Percentiles rank a stretch among this genome's conserved stretches.
Evolutionary conservation across 2,797 vertebrate genomes (phyloP).

Genomic region (Micropoecilia bifurca): DNA sequence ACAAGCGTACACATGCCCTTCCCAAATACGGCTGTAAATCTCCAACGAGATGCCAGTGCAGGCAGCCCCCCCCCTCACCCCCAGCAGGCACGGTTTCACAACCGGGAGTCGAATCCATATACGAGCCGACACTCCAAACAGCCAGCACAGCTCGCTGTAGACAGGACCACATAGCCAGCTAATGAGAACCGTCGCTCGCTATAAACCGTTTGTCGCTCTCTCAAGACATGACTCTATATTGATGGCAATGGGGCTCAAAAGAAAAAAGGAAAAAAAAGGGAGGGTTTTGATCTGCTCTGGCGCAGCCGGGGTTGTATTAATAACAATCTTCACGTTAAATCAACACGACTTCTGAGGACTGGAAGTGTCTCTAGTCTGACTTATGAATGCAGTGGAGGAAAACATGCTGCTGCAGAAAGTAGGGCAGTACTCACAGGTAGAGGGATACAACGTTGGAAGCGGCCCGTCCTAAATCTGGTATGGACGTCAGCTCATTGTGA

Average conservation of each 20-base stretch:
- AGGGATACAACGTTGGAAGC: conserved; percentile 84
- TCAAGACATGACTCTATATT: conserved; percentile 28
- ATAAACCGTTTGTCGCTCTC: conserved; percentile 32
- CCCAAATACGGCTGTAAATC: conserved; percentile 83
- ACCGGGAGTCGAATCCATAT: conserved; percentile 57
- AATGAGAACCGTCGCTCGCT: conserved; percentile 39
- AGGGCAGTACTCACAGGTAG: conserved; percentile 88
- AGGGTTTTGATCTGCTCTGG: conserved; percentile 8
- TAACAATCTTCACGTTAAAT: conserved; percentile 17
- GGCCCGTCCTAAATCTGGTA: conserved; percentile 88
- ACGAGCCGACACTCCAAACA: conserved; percentile 48
- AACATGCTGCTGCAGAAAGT: conserved; percentile 35
- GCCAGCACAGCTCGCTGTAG: conserved; percentile 33
- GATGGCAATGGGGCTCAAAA: conserved; percentile 22
- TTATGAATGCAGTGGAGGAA: conserved; percentile 46
- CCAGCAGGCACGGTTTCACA: conserved; percentile 70
- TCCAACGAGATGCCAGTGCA: conserved; percentile 70
- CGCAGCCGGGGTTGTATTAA: conserved; percentile 21
- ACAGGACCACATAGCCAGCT: conserved; percentile 27
- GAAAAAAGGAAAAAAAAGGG: neutral
- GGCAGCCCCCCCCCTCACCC: conserved; percentile 51
- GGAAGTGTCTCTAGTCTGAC: conserved; percentile 7
- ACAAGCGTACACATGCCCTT: conserved; percentile 56
- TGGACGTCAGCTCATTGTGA: conserved; percentile 90
- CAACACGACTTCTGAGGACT: conserved; percentile 28